These are phyloP conservation scores for Anniella stebbinsi DNA, from an alignment of 2,797 vertebrate species.

Conservation along the genomic window DNA sequence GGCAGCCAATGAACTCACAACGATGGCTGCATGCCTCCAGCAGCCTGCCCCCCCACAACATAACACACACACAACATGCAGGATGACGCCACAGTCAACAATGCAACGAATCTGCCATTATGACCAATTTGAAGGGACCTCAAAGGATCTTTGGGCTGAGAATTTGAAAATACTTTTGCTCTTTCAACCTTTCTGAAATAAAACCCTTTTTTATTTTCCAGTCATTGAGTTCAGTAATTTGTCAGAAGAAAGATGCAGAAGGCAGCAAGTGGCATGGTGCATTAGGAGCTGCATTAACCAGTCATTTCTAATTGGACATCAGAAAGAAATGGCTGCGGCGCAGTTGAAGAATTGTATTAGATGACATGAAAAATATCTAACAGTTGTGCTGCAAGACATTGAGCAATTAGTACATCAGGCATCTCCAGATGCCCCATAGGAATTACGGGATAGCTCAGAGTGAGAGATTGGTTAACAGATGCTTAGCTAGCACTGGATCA, in stretches of 20 bases:
- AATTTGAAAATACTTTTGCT: neutral
- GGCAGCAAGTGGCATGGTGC: neutral
- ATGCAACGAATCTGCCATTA: neutral
- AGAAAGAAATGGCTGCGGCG: neutral
- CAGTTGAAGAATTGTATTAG: neutral
- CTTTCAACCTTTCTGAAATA: neutral
- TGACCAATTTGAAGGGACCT: neutral
- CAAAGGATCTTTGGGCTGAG: neutral
- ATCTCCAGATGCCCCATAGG: neutral
- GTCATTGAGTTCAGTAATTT: conserved; percentile 3
- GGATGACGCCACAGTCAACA: neutral
- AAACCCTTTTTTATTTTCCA: neutral
- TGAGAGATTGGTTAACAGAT: neutral
- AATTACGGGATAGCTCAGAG: neutral
- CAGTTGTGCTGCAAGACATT: neutral
- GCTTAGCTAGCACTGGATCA: neutral
- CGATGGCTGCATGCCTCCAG: neutral
- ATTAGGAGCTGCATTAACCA: conserved; percentile 18
- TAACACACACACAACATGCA: neutral
- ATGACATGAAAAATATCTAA: conserved; percentile 22
- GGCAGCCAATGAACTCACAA: neutral
- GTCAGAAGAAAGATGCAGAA: neutral
- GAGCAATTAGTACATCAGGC: conserved; percentile 9
- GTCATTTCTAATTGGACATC: neutral
- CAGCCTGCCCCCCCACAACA: no score